Evolutionary conservation across 1,140 invertebrate species (phyloP).

Genomic region (Homalodisca vitripennis): DNA sequence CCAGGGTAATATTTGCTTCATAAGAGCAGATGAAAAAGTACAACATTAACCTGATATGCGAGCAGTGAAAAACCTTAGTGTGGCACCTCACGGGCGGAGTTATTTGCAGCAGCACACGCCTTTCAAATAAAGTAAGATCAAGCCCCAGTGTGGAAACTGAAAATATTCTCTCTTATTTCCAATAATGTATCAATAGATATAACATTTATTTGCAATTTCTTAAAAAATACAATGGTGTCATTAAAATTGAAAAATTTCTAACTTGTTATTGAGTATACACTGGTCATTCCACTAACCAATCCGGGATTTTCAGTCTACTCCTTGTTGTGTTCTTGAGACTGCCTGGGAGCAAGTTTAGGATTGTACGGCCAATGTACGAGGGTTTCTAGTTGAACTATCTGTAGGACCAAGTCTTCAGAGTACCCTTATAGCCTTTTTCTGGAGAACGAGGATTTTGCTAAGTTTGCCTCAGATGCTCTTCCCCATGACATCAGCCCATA

Average conservation of each 20-base stretch:
- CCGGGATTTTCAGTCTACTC: neutral
- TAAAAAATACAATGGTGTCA: constrained; percentile 12
- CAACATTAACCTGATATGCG: too few species aligned
- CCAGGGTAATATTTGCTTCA: too few species aligned
- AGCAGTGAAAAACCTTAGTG: too few species aligned
- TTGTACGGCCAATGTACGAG: neutral
- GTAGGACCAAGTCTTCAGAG: neutral
- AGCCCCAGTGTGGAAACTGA: too few species aligned
- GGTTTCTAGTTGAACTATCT: neutral
- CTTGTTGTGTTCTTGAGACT: constrained; percentile 4
- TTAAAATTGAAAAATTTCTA: neutral
- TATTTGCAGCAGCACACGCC: too few species aligned
- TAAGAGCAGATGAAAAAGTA: too few species aligned
- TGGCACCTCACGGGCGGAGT: too few species aligned
- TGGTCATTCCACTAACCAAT: neutral
- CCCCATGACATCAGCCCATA: constrained; percentile 2
- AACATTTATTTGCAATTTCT: constrained; percentile 4
- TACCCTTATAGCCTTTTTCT: too few species aligned
- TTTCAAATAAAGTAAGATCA: too few species aligned
- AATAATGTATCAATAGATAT: too few species aligned
- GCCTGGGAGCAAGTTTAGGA: neutral
- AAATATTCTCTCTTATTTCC: too few species aligned
- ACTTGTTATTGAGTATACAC: neutral
- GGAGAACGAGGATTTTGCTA: constrained; percentile 6
- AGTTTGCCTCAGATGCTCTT: constrained; percentile 7